phyloP scores from a whole-genome alignment of 2,113 vertebrate genomes.

The Rhinoderma darwinii region DNA sequence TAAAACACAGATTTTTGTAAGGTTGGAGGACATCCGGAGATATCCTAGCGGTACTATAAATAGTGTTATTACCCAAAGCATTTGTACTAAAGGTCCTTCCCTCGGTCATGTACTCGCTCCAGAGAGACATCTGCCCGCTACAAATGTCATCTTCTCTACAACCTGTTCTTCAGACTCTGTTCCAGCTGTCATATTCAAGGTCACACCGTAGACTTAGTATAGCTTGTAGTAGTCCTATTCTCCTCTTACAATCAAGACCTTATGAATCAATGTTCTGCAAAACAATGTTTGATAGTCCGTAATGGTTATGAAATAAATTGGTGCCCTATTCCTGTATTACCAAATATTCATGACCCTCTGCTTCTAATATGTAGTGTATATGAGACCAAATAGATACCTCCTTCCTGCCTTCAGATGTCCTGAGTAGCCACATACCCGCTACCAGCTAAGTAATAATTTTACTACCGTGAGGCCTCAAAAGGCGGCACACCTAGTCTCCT shows the following conservation, averaged over 20 bases:
- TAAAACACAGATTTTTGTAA: neutral
- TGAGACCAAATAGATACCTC: too few relatives aligned
- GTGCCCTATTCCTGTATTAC: neutral
- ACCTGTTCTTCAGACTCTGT: neutral
- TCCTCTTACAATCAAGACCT: neutral
- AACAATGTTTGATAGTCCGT: neutral
- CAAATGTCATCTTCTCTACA: constrained; percentile 25
- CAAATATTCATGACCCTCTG: too few relatives aligned
- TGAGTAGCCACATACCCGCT: too few relatives aligned
- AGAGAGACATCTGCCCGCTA: constrained; percentile 31
- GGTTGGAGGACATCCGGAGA: constrained; percentile 16
- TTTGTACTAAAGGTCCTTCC: constrained; percentile 9
- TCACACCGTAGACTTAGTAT: neutral
- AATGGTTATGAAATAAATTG: neutral
- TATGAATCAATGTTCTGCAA: neutral
- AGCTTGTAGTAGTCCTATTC: neutral
- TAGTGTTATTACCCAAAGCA: neutral
- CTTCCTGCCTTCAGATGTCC: too few relatives aligned
- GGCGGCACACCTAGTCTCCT: too few relatives aligned
- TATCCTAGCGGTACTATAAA: neutral
- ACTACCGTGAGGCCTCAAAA: too few relatives aligned
- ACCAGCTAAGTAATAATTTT: too few relatives aligned
- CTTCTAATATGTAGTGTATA: too few relatives aligned
- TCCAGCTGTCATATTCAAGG: constrained; percentile 2
- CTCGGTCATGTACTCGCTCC: neutral